Conservation (phyloP, 2,113 vertebrate genomes). For the Catharus fuscescens region DNA sequence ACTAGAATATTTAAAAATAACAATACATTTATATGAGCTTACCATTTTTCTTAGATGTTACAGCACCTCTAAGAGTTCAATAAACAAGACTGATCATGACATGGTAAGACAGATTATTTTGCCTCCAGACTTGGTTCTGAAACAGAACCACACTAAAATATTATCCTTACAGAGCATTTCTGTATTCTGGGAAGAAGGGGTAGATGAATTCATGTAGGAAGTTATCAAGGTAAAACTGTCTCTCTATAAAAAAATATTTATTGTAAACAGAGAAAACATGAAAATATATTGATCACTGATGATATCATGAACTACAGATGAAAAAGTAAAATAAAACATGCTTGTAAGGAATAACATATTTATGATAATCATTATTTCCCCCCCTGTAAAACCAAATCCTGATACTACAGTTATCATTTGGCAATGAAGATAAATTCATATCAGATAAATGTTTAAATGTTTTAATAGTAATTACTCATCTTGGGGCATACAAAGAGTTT, state of each 20-base stretch:
- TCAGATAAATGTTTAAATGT: background rate
- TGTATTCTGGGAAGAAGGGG: background rate
- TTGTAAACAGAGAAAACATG: background rate
- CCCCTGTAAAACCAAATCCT: background rate
- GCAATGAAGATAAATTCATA: background rate
- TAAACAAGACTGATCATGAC: background rate
- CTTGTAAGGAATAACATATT: background rate
- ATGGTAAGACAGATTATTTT: background rate
- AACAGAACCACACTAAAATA: background rate
- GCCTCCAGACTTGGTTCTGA: background rate
- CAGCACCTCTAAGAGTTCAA: background rate
- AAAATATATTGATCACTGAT: background rate
- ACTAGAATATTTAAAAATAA: background rate
- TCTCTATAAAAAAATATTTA: background rate
- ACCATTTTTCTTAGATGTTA: background rate
- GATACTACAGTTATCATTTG: background rate
- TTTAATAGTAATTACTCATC: background rate
- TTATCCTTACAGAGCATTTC: background rate
- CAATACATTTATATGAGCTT: background rate
- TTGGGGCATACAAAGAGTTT: background rate
- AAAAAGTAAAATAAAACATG: background rate
- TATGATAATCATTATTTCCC: background rate
- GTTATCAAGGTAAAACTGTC: background rate
- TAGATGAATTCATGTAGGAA: background rate
- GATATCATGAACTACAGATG: background rate